Evolutionary conservation across 2,797 vertebrate species (phyloP).

Genomic region (Ciconia nigra): DNA sequence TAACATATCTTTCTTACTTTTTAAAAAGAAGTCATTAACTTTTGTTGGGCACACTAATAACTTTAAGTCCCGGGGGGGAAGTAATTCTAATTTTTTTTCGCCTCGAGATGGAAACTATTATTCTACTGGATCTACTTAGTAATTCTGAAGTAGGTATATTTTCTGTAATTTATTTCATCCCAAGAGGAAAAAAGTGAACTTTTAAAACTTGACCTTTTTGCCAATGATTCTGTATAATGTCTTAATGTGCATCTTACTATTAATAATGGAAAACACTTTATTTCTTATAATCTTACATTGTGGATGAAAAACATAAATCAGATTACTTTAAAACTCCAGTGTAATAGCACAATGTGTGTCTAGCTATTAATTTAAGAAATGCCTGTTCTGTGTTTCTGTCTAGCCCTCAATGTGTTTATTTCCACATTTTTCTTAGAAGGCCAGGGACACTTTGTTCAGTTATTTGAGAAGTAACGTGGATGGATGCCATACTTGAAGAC

Average conservation of each 20-base stretch:
- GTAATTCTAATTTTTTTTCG: not conserved
- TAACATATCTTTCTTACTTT: not conserved
- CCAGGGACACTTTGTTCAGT: not conserved
- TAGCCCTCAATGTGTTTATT: slow-evolving; percentile 18
- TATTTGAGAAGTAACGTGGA: slow-evolving; percentile 1
- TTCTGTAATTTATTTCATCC: not conserved
- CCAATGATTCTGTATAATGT: not conserved
- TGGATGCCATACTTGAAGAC: not conserved
- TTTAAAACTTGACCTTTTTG: not conserved
- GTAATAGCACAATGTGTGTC: not conserved
- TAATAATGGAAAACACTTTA: not conserved
- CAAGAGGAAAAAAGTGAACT: not conserved
- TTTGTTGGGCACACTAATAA: not conserved
- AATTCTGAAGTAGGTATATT: not conserved
- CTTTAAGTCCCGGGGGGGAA: not conserved
- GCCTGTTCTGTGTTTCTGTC: not conserved
- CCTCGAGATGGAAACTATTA: not conserved
- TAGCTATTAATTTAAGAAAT: not conserved
- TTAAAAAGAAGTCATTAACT: not conserved
- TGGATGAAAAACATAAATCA: not conserved
- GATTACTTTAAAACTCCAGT: not conserved
- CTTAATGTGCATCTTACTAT: not conserved
- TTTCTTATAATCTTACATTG: not conserved
- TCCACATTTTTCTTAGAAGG: not conserved
- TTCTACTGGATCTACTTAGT: not conserved